Base-by-base conservation (phyloP, 2,888 invertebrate genomes). In the Tortrix viridana region DNA sequence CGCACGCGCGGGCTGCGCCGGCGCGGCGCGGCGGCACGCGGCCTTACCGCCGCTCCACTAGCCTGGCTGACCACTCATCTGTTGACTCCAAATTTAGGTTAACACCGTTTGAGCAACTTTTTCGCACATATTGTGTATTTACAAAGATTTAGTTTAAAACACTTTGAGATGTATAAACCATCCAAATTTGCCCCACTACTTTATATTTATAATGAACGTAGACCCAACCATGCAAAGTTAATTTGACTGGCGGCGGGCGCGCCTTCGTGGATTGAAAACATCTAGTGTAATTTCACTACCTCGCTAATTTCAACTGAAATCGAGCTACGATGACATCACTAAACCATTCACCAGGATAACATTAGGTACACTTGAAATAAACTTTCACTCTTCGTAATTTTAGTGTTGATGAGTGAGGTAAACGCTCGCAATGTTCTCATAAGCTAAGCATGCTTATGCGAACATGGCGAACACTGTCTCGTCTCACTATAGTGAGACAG, bases 21-120 rank as follows among this genome's bases (percentile, higher is more conserved):
- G 68, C 63, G 67, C 68, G 70, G 68, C 71, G 66, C 71, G 70
- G 68, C 74, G 71, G 68, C 65, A 68, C 71, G 69, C 74, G 75
- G 74, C 71, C 74, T 70, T 68, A 71, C 47, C 66, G 69, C 69
- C 69, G 76, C 70, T 71, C 75, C 75, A 77, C 74, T 79, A 79
- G 74, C 80, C 77, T 71, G 74, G 49, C 81, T 79, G 77, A 75
- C 80, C 80, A 81, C 75, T 81, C 73, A 81, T 75, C 77, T 80
- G 73, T 62, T 71, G 67, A 71, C 70, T 67, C 69, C 69, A 66
- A 72, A 79, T 74, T 74, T 79, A 65, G 79, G 79, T 79, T 79
- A 80, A 38, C 73, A 71, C n/a, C 14, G 19, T 56, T 46, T 46
- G 44, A 43, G 46, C 26, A 46, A 32, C 16, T 9, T 19, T n/a